Conservation (phyloP, 2,113 vertebrate genomes). For the Sakesphorus luctuosus region DNA sequence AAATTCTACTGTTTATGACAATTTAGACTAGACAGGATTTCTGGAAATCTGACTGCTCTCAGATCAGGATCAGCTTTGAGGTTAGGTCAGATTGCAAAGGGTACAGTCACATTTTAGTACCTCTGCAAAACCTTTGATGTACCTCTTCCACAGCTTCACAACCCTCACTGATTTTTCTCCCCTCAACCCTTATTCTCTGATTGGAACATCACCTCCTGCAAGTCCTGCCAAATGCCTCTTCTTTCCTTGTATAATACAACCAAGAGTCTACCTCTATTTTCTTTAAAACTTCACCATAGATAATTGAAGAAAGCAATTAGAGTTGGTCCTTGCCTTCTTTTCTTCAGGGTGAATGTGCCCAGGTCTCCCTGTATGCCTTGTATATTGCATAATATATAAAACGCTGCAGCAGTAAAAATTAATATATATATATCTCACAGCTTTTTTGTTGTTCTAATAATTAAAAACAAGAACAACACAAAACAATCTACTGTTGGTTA, state of each 20-base stretch:
- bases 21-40: background rate
- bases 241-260: fast-evolving
- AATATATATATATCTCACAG: background rate
- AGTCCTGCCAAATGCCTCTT: background rate
- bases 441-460: background rate
- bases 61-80: background rate
- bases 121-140: background rate
- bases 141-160: background rate
- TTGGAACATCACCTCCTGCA: background rate
- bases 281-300: background rate
- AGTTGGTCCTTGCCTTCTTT: background rate
- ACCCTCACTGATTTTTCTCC: fast-evolving
- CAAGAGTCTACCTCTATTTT: background rate
- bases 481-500: background rate
- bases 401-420: background rate
- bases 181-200: background rate
- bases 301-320: background rate
- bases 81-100: background rate
- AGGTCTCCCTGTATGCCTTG: background rate
- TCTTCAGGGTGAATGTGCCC: background rate
- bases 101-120: background rate
- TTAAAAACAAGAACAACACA: background rate
- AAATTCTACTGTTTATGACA: background rate
- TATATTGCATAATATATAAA: background rate
- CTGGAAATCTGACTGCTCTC: background rate